These are phyloP conservation scores for Trichopoda pennipes DNA, from an alignment of 2,888 invertebrate species.

Conservation along the genomic window DNA sequence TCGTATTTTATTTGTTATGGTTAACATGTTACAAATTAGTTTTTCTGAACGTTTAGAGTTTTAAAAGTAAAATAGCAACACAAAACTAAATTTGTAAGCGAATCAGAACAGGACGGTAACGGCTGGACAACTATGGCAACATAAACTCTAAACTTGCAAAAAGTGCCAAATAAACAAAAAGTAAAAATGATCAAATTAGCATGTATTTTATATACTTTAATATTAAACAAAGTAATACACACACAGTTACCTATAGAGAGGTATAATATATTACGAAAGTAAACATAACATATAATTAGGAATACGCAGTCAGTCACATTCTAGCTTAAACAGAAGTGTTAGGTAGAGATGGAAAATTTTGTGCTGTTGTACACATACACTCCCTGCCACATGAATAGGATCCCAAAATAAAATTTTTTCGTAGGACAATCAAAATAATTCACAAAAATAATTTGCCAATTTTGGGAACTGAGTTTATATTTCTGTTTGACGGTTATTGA, in stretches of 20 bases:
- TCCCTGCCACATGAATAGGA: too few relatives aligned
- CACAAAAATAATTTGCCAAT: too few relatives aligned
- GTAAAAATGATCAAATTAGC: conserved; percentile 66
- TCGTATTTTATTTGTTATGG: conserved; percentile 16
- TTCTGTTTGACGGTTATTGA: too few relatives aligned
- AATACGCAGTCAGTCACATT: conserved; percentile 10
- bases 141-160: background rate
- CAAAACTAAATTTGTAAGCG: conserved; percentile 23
- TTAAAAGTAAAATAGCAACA: background rate
- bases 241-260: background rate
- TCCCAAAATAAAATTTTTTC: too few relatives aligned
- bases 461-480: too few relatives aligned
- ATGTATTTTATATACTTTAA: conserved; percentile 37
- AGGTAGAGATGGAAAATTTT: background rate
- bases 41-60: conserved; percentile 30
- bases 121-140: conserved; percentile 13
- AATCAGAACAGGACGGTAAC: conserved; percentile 14
- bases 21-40: conserved; percentile 42
- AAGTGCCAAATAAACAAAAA: conserved; percentile 64
- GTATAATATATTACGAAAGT: background rate
- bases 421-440: too few relatives aligned
- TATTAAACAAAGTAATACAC: background rate
- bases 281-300: background rate
- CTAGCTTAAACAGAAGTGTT: background rate
- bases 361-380: background rate